Evolutionary conservation across 1,140 invertebrate species (phyloP), one percentile per base, ranked within the genome.

Genomic region (Aphelenchoides besseyi): DNA sequence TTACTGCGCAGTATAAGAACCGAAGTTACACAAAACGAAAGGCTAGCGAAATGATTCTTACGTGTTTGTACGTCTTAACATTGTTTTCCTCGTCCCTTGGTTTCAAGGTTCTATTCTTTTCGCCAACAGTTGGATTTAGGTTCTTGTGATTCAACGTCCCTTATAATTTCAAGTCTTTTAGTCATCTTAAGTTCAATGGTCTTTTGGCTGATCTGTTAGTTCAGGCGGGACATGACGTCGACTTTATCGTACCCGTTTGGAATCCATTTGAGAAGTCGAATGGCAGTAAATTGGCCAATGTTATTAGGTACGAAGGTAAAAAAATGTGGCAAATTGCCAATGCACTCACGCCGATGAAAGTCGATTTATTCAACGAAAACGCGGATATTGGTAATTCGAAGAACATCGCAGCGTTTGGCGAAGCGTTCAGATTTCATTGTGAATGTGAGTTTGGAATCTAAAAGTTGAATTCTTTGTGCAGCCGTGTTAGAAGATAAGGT

Each of bases 291-390:
- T 16, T 29, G 23, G 55, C 55, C 5, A 59, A 59, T 33, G 55
- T 59, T 33, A 59, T 59, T 59, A 5, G 55, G 16, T 59, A 59
- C 18, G 55, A 59, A 59, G 23, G 55, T 23, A 59, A 28, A 33
- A 59, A 59, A 5, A 59, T 59, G 55, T 8, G 5, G 55, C 26
- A 59, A 33, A 18, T 59, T 33, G 55, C 55, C 5, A 28, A 8
- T 5, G 18, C 18, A 8, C 5, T 59, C 5, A 28, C 5, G 55
- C 55, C 5, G 5, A 59, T 59, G 18, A 59, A 59, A 5, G 55
- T 8, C 5, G 55, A 59, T 8, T 33, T 8, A 5, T 59, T 59
- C 18, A 33, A 59, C 16, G 5, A 8, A 23, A 33, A 59, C 55
- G 23, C 32, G 41, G 41, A 48, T 23, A 48, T 48, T 23, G 41